Evolutionary conservation across 2,797 vertebrate species (phyloP), one percentile per base, ranked within the genome.

Genomic region (Hylomyscus alleni): DNA sequence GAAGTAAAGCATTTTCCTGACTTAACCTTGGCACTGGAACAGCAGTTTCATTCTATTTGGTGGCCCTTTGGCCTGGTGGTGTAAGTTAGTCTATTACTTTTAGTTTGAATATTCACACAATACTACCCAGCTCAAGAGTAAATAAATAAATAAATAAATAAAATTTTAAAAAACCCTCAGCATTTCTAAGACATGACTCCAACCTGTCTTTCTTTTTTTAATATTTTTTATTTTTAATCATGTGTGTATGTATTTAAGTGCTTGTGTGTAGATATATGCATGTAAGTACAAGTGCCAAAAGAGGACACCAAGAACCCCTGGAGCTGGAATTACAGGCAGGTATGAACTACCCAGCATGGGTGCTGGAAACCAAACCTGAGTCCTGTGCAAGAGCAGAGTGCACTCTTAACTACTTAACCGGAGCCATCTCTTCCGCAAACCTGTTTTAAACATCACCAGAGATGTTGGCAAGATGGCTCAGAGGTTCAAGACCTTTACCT

Each of bases 41-140:
- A 80, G 22, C n/a, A 60, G 14, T 22, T 60, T 10, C 3, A 37
- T 4, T 11, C 81, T 83, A 92, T 82, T 47, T 69, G 19, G 19
- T 1, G n/a, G 50, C 34, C 40, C 56, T 82, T 58, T 37, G 47
- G 31, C 85, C 44, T 65, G 40, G 37, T 29, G 17, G 78, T 83
- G 12, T 83, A 67, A 12, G 50, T 17, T 89, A 81, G 13, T 81
- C 50, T 67, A 12, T 85, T 40, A 76, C 6, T 96, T 85, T 82
- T 54, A 82, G 37, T 47, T 80, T 50, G 26, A 37, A 50, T 20
- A 60, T 31, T 50, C 0, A 86, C 50, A n/a, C 60, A 92, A 13
- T 80, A 85, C 78, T n/a, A 76, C 82, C n/a, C 65, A 84, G 47
- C 72, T 89, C 77, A 77, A 60, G 87, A 69, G 50, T 40, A 37